These are phyloP conservation scores for Carlito syrichta DNA, from an alignment of 2,113 vertebrate genomes.

Conservation along the genomic window DNA sequence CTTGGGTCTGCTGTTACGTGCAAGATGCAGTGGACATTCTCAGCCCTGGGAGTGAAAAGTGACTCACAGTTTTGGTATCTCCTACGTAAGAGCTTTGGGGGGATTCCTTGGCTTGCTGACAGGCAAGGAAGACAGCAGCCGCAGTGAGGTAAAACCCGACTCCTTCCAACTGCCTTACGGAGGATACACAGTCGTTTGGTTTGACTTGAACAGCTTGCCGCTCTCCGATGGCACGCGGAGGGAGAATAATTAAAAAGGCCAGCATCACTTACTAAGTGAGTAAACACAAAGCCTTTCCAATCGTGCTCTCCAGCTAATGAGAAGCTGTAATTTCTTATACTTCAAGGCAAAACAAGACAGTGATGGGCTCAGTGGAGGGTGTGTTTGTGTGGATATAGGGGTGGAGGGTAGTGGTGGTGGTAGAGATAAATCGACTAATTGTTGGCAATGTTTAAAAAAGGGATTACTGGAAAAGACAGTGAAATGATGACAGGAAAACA, in stretches of 20 bases:
- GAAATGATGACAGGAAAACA: constrained; percentile 85
- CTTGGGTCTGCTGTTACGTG: constrained; percentile 55
- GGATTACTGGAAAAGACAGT: constrained; percentile 86
- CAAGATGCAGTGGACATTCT: constrained; percentile 66
- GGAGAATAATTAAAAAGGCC: constrained; percentile 85
- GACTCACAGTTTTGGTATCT: constrained; percentile 84
- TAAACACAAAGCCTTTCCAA: constrained; percentile 86
- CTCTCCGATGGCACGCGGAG: constrained; percentile 82
- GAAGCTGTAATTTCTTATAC: constrained; percentile 87
- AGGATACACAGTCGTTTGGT: constrained; percentile 74
- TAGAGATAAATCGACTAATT: constrained; percentile 83
- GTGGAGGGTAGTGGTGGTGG: constrained; percentile 63
- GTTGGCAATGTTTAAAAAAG: constrained; percentile 86
- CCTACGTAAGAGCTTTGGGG: constrained; percentile 85
- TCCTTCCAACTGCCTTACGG: constrained; percentile 81
- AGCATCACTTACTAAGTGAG: constrained; percentile 86
- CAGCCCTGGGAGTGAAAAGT: constrained; percentile 76
- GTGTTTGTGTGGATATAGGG: constrained; percentile 65
- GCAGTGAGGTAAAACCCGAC: constrained; percentile 80
- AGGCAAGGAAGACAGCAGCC: constrained; percentile 82
- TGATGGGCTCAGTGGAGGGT: constrained; percentile 78
- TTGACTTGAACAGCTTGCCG: constrained; percentile 80
- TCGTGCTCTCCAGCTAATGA: constrained; percentile 84
- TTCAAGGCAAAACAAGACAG: constrained; percentile 83
- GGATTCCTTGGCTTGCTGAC: constrained; percentile 87